Percentiles rank a stretch among this genome's conserved stretches.
phyloP scores from a whole-genome alignment of 2,797 vertebrate species.

The Bovichtus variegatus region DNA sequence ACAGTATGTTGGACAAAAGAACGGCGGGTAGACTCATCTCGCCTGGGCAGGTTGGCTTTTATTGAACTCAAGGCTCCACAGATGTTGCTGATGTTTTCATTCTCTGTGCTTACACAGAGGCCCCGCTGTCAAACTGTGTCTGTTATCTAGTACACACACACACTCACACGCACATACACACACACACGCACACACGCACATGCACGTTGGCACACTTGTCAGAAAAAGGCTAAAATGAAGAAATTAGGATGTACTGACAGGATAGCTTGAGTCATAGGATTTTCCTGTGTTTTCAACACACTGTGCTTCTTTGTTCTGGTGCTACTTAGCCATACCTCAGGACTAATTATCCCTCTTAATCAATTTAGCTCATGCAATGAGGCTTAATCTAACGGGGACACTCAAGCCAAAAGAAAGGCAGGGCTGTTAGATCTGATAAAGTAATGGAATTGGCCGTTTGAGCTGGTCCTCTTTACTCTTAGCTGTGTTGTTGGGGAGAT shows the following conservation, averaged over 20 bases:
- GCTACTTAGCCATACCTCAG: constrained; percentile 22
- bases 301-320: constrained; percentile 43
- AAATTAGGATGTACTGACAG: constrained; percentile 42
- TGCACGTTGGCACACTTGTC: constrained; percentile 6
- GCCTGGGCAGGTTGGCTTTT: constrained; percentile 37
- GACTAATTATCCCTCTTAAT: constrained; percentile 68
- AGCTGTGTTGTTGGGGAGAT: constrained; percentile 18
- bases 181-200: background rate
- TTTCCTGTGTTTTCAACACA: constrained; percentile 51
- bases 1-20: constrained; percentile 30
- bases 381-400: constrained; percentile 58
- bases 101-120: constrained; percentile 20
- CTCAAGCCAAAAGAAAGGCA: constrained; percentile 36
- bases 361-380: constrained; percentile 61
- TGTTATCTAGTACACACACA: constrained; percentile 2
- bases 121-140: constrained; percentile 12
- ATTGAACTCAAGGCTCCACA: constrained; percentile 50
- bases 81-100: constrained; percentile 67
- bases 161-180: background rate
- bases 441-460: constrained; percentile 48
- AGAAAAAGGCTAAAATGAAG: constrained; percentile 40
- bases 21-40: background rate
- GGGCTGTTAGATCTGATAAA: constrained; percentile 53
- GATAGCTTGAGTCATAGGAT: constrained; percentile 42
- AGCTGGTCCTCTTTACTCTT: constrained; percentile 24